phyloP scores from a whole-genome alignment of 2,113 vertebrate genomes.

The Myrmecobius fasciatus region DNA sequence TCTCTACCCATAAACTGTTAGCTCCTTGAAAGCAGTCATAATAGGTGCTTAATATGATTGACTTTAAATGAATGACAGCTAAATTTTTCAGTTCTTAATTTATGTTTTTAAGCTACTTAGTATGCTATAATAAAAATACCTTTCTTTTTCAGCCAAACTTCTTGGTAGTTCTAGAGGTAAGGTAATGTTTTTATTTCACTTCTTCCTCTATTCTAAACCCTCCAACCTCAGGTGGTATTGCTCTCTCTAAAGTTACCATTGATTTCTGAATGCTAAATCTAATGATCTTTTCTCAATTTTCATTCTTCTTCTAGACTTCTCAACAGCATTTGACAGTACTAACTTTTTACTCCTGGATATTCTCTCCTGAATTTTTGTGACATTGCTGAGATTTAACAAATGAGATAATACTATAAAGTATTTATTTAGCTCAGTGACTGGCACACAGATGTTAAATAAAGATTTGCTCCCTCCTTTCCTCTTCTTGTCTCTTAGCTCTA shows the following conservation, averaged over 20 bases:
- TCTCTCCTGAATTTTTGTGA: not conserved
- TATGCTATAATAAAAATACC: not conserved
- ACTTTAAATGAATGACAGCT: not conserved
- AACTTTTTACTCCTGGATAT: not conserved
- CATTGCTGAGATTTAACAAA: not conserved
- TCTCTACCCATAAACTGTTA: not conserved
- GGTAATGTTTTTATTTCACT: not conserved
- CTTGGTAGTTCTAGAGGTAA: not conserved
- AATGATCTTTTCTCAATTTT: not conserved
- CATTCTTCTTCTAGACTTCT: not conserved
- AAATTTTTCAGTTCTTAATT: not conserved
- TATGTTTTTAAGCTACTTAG: not conserved
- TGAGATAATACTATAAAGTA: not conserved
- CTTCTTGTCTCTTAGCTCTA: not conserved
- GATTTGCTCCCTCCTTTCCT: not conserved
- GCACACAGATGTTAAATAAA: not conserved
- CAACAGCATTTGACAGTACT: not conserved
- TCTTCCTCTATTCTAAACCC: not conserved
- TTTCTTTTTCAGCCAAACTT: not conserved
- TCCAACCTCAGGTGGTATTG: not conserved
- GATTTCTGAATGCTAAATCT: not conserved
- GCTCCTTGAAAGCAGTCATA: not conserved
- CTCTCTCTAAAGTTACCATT: not conserved
- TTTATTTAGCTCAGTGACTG: not conserved
- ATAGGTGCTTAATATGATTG: not conserved